A percentile compares a stretch with the other conserved stretches of the same genome.
Conservation (phyloP, 2,113 vertebrate genomes). For the Prolemur simus region DNA sequence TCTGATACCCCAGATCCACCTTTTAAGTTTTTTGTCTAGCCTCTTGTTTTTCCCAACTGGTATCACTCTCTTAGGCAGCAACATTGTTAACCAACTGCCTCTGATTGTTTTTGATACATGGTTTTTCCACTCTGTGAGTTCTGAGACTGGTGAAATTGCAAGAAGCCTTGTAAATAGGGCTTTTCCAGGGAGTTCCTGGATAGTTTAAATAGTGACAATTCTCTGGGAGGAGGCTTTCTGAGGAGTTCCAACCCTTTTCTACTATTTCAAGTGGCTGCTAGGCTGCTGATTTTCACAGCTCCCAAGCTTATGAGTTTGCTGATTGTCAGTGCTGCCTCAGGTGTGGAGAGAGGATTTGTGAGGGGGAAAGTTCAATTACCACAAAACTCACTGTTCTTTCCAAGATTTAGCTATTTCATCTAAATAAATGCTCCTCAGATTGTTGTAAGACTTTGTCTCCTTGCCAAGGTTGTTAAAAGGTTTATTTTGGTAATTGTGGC, state of each 20-base stretch:
- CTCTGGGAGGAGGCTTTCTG: not conserved
- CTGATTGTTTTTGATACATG: not conserved
- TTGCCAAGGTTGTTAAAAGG: not conserved
- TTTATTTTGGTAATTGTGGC: not conserved
- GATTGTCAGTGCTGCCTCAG: not conserved
- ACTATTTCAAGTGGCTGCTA: not conserved
- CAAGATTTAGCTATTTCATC: not conserved
- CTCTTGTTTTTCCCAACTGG: not conserved
- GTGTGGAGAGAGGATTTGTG: not conserved
- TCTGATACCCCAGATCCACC: not conserved
- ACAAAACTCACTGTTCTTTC: not conserved
- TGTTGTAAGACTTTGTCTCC: not conserved
- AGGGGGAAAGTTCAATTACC: not conserved
- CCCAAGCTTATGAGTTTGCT: not conserved
- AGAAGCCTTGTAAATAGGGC: not conserved
- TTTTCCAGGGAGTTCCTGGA: not conserved
- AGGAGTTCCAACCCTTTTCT: not conserved
- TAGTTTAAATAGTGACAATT: not conserved
- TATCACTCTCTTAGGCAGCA: not conserved
- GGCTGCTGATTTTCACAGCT: not conserved
- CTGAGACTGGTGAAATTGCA: not conserved
- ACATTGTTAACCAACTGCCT: not conserved
- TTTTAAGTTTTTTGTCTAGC: not conserved
- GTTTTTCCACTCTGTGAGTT: not conserved
- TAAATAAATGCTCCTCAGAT: not conserved